Evolutionary conservation across 2,797 vertebrate species (phyloP).

Genomic region (Coracias cyanogaster): DNA sequence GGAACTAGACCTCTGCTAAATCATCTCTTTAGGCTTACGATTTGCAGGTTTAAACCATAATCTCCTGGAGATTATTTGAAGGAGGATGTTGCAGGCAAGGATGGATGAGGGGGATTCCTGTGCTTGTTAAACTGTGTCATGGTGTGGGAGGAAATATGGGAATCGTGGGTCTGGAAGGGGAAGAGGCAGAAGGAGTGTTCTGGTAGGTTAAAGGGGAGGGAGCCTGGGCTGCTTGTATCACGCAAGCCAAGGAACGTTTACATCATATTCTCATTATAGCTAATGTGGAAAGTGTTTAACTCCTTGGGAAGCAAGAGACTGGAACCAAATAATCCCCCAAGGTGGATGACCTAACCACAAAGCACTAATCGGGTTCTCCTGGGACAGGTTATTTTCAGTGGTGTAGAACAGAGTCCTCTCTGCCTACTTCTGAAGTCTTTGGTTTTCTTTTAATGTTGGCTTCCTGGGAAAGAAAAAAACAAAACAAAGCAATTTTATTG

Average conservation of each 20-base stretch:
- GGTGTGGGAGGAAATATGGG: not conserved
- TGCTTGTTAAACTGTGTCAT: not conserved
- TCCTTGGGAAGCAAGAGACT: not conserved
- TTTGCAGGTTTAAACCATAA: constrained; percentile 18
- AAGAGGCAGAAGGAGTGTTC: not conserved
- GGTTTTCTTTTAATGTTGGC: not conserved
- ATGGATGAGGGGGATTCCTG: not conserved
- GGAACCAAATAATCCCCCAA: constrained; percentile 24
- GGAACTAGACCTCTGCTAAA: not conserved
- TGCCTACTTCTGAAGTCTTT: not conserved
- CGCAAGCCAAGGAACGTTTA: not conserved
- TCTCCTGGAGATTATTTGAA: not conserved
- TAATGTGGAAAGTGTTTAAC: not conserved
- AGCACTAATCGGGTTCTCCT: not conserved
- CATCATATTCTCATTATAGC: not conserved
- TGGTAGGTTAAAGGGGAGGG: not conserved
- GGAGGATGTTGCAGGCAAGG: not conserved
- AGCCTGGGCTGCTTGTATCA: not conserved
- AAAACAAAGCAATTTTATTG: not conserved
- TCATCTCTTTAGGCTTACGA: not conserved
- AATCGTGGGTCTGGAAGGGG: not conserved
- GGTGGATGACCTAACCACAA: not conserved
- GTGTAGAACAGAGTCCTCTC: not conserved
- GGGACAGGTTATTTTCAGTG: not conserved
- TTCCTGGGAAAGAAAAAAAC: not conserved